Evolutionary conservation across 2,113 vertebrate species (phyloP).

Genomic region (Brachypodius melanocephalos): DNA sequence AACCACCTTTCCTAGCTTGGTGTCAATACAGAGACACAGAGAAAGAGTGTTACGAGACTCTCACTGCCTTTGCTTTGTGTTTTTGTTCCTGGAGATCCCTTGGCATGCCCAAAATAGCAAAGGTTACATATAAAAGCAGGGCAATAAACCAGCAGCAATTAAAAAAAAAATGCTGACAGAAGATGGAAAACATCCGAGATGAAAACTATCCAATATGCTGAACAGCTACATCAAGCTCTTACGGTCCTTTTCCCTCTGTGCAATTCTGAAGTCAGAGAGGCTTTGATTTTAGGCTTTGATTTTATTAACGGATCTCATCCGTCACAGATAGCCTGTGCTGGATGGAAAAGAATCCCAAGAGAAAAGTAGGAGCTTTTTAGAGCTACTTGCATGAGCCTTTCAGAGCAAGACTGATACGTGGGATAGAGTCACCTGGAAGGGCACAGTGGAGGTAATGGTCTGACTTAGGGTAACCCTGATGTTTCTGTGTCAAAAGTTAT

Average conservation of each 20-base stretch:
- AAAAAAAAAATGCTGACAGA: neutral
- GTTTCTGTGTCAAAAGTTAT: neutral
- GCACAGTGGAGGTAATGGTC: neutral
- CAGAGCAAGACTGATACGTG: neutral
- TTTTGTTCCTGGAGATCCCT: neutral
- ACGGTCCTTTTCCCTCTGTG: neutral
- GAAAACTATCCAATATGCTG: neutral
- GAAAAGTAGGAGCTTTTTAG: neutral
- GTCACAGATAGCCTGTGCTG: neutral
- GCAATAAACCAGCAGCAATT: neutral
- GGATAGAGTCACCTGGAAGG: neutral
- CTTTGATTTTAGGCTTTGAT: neutral
- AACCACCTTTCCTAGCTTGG: neutral
- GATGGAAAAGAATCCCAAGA: neutral
- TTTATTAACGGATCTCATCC: neutral
- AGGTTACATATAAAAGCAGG: neutral
- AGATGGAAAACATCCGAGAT: neutral
- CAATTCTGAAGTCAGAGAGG: neutral
- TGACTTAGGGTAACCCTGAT: neutral
- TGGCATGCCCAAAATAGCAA: neutral
- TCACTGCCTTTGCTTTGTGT: neutral
- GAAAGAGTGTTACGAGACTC: neutral
- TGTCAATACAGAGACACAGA: neutral
- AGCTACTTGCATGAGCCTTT: neutral
- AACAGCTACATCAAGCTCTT: neutral